Evolutionary conservation across 2,888 invertebrate species (phyloP).

Genomic region (Bhutanitis thaidina): DNA sequence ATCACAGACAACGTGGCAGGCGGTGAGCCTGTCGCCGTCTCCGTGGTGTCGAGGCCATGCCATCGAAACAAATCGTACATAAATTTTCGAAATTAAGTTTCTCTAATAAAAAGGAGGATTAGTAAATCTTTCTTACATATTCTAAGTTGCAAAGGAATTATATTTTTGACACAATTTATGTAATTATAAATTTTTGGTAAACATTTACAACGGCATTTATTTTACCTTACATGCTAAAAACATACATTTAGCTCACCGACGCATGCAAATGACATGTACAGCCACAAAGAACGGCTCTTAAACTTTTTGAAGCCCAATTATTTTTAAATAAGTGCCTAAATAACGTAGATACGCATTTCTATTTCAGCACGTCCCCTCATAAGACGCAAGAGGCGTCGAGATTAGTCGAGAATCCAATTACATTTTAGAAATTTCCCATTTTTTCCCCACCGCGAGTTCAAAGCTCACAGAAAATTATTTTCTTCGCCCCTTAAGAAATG

Average conservation of each 20-base stretch:
- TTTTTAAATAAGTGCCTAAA: not conserved
- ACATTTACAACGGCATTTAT: no score
- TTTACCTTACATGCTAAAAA: no score
- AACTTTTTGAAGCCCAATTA: not conserved
- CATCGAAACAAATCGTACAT: no score
- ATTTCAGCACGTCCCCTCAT: constrained; percentile 52
- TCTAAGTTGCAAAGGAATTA: no score
- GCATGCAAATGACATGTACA: not conserved
- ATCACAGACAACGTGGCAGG: no score
- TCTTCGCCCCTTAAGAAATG: constrained; percentile 71
- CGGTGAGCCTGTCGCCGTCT: no score
- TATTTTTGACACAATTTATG: no score
- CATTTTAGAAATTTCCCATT: constrained; percentile 73
- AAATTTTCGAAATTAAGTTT: no score
- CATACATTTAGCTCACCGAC: not conserved
- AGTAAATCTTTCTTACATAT: no score
- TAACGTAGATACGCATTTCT: constrained; percentile 14
- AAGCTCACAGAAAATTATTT: constrained; percentile 78
- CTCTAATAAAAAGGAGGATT: no score
- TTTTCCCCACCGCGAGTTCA: constrained; percentile 70
- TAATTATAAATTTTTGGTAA: no score
- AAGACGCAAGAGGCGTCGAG: constrained; percentile 63
- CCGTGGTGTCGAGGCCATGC: no score
- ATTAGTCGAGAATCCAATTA: constrained; percentile 76
- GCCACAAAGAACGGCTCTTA: not conserved